These are phyloP conservation scores for Cecropterus lyciades DNA, from an alignment of 1,140 invertebrate species.

Conservation along the genomic window DNA sequence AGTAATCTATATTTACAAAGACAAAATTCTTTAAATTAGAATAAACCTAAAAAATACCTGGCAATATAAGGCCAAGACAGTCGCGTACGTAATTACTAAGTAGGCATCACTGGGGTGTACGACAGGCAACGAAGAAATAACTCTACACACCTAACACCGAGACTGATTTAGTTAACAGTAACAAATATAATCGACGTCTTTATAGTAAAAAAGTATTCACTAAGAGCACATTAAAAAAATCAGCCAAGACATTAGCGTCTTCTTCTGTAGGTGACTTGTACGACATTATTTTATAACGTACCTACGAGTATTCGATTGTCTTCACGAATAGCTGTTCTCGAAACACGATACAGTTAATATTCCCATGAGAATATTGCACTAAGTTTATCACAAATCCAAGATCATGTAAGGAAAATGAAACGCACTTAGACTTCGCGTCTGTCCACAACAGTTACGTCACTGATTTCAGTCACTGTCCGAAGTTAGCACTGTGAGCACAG, in stretches of 20 bases:
- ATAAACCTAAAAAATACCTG: constrained; percentile 48
- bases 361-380: constrained; percentile 71
- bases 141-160: constrained; percentile 38
- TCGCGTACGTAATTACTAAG: constrained; percentile 56
- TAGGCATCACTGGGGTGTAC: constrained; percentile 37
- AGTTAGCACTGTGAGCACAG: constrained; percentile 58
- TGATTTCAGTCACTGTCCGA: constrained; percentile 52
- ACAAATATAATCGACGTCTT: constrained; percentile 4
- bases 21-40: constrained; percentile 65
- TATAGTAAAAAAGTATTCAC: constrained; percentile 1
- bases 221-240: constrained; percentile 37
- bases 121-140: constrained; percentile 41
- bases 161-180: constrained; percentile 42
- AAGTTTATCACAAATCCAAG: constrained; percentile 67
- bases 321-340: constrained; percentile 20
- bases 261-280: constrained; percentile 25
- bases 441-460: constrained; percentile 40
- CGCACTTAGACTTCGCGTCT: constrained; percentile 34
- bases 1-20: constrained; percentile 78
- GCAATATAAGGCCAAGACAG: constrained; percentile 50
- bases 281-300: constrained; percentile 16
- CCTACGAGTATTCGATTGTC: constrained; percentile 33
- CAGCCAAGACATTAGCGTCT: constrained; percentile 39
- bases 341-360: constrained; percentile 43
- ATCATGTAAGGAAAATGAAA: constrained; percentile 42